Conservation (phyloP, 2,888 invertebrate species). For the Drosophila monieri region DNA sequence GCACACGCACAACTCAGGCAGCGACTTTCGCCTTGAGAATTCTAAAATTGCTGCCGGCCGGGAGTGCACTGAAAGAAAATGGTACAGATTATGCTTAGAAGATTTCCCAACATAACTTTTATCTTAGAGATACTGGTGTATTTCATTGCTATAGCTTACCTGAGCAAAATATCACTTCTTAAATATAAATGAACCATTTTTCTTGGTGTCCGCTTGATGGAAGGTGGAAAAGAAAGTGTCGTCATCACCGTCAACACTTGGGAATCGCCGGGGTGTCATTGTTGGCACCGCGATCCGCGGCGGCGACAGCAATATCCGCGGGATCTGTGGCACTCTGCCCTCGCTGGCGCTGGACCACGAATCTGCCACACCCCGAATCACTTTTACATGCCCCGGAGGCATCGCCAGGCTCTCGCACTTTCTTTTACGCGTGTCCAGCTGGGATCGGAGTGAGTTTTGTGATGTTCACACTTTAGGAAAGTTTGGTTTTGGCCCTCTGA, state of each 20-base stretch:
- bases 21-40: constrained; percentile 78
- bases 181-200: not conserved
- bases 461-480: constrained; percentile 79
- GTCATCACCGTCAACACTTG: constrained; percentile 62
- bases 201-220: constrained; percentile 2
- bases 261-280: constrained; percentile 49
- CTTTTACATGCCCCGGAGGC: constrained; percentile 65
- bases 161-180: not conserved
- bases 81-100: not conserved
- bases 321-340: constrained; percentile 14
- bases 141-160: not conserved
- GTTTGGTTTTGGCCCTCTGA: constrained; percentile 66
- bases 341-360: constrained; percentile 44
- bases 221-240: constrained; percentile 73
- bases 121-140: not conserved
- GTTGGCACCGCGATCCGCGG: constrained; percentile 48
- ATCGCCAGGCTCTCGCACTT: constrained; percentile 61
- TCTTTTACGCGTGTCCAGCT: constrained; percentile 76
- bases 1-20: constrained; percentile 20
- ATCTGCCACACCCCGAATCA: constrained; percentile 64
- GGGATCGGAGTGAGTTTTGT: constrained; percentile 12
- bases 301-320: constrained; percentile 4
- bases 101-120: not conserved
- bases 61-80: constrained; percentile 7
- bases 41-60: constrained; percentile 63